Conservation (phyloP, 2,888 invertebrate species). For the Tenodera sinensis region DNA sequence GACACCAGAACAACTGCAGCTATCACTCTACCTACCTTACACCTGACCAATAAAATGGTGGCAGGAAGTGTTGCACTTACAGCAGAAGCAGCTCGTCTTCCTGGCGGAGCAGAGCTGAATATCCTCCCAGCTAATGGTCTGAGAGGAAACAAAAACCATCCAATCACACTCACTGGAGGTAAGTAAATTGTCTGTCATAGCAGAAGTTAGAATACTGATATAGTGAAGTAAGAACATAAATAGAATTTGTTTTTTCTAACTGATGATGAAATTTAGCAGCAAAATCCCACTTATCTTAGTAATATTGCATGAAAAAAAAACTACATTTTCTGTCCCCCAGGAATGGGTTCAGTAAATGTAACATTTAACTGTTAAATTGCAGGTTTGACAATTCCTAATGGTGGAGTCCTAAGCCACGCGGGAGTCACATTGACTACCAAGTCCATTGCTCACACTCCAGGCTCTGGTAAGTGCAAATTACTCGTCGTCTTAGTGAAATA, state of each 20-base stretch:
- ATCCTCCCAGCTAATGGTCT: constrained; percentile 46
- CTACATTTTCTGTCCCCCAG: too few species aligned
- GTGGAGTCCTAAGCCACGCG: constrained; percentile 44
- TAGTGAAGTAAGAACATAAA: too few species aligned
- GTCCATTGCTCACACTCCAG: constrained; percentile 20
- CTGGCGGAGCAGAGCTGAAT: constrained; percentile 46
- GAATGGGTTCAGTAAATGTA: too few species aligned
- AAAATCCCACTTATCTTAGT: too few species aligned
- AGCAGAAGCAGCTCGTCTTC: constrained; percentile 44
- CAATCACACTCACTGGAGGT: constrained; percentile 43
- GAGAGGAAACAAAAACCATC: constrained; percentile 37
- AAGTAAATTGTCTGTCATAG: background rate
- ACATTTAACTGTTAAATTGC: background rate
- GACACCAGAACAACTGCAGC: constrained; percentile 31
- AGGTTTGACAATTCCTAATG: constrained; percentile 41
- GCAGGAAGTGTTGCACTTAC: constrained; percentile 41
- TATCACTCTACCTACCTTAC: constrained; percentile 34
- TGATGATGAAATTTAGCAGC: too few species aligned
- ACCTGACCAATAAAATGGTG: constrained; percentile 46
- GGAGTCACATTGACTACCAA: constrained; percentile 42
- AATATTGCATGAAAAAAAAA: too few species aligned
- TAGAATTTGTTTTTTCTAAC: too few species aligned
- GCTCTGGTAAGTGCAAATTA: background rate
- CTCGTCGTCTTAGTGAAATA: too few species aligned
- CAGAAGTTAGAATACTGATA: too few species aligned